Evolutionary conservation across 1,140 invertebrate species (phyloP), one percentile per base, ranked within the genome.

Genomic region (Pseudomyrmex flavicornis): DNA sequence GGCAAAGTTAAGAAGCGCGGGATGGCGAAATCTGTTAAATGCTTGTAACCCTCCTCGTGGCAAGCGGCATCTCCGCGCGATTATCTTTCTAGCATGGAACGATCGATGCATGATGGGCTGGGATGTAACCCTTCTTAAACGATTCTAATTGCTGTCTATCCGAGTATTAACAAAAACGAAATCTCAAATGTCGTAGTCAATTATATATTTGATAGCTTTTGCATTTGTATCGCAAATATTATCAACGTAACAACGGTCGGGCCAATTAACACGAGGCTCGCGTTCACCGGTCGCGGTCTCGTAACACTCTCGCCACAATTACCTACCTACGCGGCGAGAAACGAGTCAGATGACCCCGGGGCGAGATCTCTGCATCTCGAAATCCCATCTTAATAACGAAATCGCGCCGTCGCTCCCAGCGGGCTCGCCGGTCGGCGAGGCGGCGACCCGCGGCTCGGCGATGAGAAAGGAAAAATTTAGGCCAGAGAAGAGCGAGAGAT

Each of bases 401-500:
- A 63, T 65, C 50, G 69, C 65, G 9, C 56, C 26, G n/a, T 20
- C 72, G 69, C 35, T 75, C 80, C 22, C 20, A 44, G 65, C 22
- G 20, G 56, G 46, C 58, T 82, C 66, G 82, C 73, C 77, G 66
- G 35, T 9, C 69, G 61, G 44, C 54, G 35, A 52, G 50, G 50
- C 50, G 50, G 50, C 50, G 35, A 0, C n/a, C 13, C 9, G 76
- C 75, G 68, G 46, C 62, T 52, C 46, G 20, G 3, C 52, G 26
- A 20, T 13, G 59, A 26, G 9, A 69, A 79, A 65, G 68, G 58
- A 90, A 85, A 88, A 85, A 90, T 88, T 83, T 80, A 62, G 77
- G 44, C 76, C 72, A 75, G 20, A 68, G 72, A 66, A 50, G 66
- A 58, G 77, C 73, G 62, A n/a, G n/a, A n/a, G n/a, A n/a, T n/a